A percentile compares a stretch with the other conserved stretches of the same genome.
Conservation (phyloP, 2,888 invertebrate species). For the Drosophila anceps region DNA sequence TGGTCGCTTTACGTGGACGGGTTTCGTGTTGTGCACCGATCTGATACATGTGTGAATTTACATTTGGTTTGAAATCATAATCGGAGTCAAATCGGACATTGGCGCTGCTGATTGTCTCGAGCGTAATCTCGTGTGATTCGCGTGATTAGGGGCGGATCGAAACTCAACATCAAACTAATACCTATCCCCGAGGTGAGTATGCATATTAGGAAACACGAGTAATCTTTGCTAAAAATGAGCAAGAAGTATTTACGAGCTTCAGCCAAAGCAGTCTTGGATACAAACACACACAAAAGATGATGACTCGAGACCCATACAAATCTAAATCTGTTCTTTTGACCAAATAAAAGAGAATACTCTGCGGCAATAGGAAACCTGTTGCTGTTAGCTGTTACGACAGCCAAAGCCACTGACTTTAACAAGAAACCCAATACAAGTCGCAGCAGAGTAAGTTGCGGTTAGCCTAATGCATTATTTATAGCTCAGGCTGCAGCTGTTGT, state of each 20-base stretch:
- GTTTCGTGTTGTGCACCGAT: constrained; percentile 22
- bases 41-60: constrained; percentile 27
- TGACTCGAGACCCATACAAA: constrained; percentile 4
- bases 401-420: constrained; percentile 10
- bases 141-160: constrained; percentile 22
- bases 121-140: constrained; percentile 26
- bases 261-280: background rate
- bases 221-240: constrained; percentile 26
- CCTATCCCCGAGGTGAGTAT: constrained; percentile 20
- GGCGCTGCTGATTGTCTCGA: constrained; percentile 28
- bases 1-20: constrained; percentile 55
- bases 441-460: constrained; percentile 54
- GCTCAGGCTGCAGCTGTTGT: constrained; percentile 36
- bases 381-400: constrained; percentile 56
- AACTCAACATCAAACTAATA: constrained; percentile 16
- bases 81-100: constrained; percentile 34
- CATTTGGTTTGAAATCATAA: constrained; percentile 38
- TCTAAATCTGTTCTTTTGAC: constrained; percentile 37
- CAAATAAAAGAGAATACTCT: constrained; percentile 36
- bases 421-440: constrained; percentile 43
- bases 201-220: constrained; percentile 15
- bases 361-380: constrained; percentile 59
- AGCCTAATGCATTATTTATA: constrained; percentile 69
- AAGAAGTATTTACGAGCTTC: constrained; percentile 8
- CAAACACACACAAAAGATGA: background rate